A percentile compares a stretch with the other conserved stretches of the same genome.
phyloP scores from a whole-genome alignment of 2,888 invertebrate genomes.

The Ormyrus rosae region DNA sequence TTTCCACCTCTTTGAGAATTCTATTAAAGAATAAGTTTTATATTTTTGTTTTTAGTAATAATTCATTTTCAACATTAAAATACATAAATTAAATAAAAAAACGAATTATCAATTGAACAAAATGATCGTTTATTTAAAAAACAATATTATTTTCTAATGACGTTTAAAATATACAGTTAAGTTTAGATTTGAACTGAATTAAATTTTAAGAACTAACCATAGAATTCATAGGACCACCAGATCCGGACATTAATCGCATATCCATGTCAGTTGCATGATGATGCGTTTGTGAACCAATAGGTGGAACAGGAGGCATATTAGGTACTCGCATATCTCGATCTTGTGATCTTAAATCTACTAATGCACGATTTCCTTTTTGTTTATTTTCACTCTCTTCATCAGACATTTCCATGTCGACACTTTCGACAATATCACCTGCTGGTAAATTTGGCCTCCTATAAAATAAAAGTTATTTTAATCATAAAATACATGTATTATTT shows the following conservation, averaged over 20 bases:
- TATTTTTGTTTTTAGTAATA: background rate
- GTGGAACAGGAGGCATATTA: conserved; percentile 54
- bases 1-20: conserved; percentile 52
- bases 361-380: conserved; percentile 68
- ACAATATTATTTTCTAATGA: background rate
- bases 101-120: background rate
- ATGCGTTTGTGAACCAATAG: conserved; percentile 69
- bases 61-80: background rate
- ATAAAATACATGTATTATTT: background rate
- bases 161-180: too few species aligned
- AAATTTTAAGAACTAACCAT: conserved; percentile 36
- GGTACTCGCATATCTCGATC: conserved; percentile 70
- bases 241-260: conserved; percentile 72
- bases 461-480: conserved; percentile 14
- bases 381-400: conserved; percentile 82
- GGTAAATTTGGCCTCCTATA: conserved; percentile 49
- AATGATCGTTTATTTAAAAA: background rate
- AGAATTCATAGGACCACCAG: conserved; percentile 53
- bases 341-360: conserved; percentile 71
- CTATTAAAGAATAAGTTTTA: conserved; percentile 22
- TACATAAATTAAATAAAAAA: background rate
- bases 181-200: too few species aligned
- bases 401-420: conserved; percentile 88
- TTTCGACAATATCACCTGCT: conserved; percentile 83
- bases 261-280: conserved; percentile 74